Conservation (phyloP, 1,140 invertebrate genomes). For the Sinella curviseta region DNA sequence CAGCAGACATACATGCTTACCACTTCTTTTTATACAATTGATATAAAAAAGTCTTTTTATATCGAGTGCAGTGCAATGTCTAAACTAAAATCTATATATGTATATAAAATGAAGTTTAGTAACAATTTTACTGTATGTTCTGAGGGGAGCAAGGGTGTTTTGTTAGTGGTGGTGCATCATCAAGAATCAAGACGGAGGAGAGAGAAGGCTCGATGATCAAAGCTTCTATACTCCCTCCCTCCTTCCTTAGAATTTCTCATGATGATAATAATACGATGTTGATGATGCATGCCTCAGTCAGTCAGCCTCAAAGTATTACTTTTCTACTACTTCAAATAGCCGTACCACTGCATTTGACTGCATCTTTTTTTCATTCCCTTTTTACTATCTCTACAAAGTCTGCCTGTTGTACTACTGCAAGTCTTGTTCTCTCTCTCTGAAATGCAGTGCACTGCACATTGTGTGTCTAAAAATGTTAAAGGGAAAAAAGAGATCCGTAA, state of each 20-base stretch:
- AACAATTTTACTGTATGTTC: no score
- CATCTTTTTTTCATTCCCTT: no score
- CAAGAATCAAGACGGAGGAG: background rate
- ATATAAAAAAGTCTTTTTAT: background rate
- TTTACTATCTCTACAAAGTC: no score
- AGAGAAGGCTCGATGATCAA: background rate
- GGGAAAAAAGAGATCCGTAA: constrained; percentile 24
- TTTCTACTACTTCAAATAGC: background rate
- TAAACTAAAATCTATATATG: background rate
- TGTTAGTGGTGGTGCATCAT: constrained; percentile 8
- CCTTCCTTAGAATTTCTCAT: constrained; percentile 16
- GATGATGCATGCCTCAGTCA: background rate
- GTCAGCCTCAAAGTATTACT: constrained; percentile 1
- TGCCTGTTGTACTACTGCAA: background rate
- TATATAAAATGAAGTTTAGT: no score
- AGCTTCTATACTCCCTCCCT: background rate
- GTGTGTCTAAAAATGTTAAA: constrained; percentile 2
- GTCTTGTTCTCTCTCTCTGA: background rate
- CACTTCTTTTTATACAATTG: background rate
- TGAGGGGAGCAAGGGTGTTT: background rate
- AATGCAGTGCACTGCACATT: background rate
- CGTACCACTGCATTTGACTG: background rate
- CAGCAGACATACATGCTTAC: background rate
- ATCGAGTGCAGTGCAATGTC: background rate
- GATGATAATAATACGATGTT: background rate